These are phyloP conservation scores for Agelas oroides DNA, from an alignment of 37 sponge, comb jelly and placozoan genomes.

Conservation along the genomic window DNA sequence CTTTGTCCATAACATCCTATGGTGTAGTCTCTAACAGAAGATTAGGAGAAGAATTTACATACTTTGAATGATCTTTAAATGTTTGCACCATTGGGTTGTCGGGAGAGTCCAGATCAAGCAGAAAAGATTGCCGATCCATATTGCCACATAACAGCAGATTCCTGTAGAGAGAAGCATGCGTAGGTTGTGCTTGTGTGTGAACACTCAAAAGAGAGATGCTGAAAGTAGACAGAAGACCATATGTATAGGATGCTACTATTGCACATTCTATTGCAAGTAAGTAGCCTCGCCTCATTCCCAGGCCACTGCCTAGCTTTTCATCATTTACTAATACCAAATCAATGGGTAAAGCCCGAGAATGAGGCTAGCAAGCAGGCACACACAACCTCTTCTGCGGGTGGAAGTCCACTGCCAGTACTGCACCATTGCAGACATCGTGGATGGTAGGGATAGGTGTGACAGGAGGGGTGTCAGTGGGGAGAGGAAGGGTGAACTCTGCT, in stretches of 20 bases:
- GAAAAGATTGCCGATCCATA: conserved; percentile 52
- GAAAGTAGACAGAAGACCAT: too few relatives aligned
- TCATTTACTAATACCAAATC: too few relatives aligned
- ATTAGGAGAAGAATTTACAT: background rate
- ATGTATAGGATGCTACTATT: too few relatives aligned
- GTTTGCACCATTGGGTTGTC: conserved; percentile 27
- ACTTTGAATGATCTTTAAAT: conserved; percentile 56
- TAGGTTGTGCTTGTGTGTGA: too few relatives aligned
- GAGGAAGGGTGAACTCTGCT: conserved; percentile 35
- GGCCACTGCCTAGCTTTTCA: too few relatives aligned
- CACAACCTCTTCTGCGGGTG: conserved; percentile 49
- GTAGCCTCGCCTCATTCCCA: too few relatives aligned
- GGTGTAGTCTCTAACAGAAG: too few relatives aligned
- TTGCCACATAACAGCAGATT: conserved; percentile 63
- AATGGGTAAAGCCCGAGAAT: too few relatives aligned
- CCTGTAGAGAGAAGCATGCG: conserved; percentile 13
- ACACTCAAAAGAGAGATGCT: too few relatives aligned
- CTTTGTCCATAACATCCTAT: too few relatives aligned
- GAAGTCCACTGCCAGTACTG: conserved; percentile 54
- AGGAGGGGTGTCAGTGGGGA: conserved; percentile 45
- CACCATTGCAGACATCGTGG: conserved; percentile 44
- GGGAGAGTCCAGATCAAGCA: conserved; percentile 33
- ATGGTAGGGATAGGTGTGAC: conserved; percentile 39
- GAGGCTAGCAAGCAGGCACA: too few relatives aligned
- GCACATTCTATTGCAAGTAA: too few relatives aligned